Conservation (phyloP, 2,797 vertebrate species). For the Lithobates sylvaticus region DNA sequence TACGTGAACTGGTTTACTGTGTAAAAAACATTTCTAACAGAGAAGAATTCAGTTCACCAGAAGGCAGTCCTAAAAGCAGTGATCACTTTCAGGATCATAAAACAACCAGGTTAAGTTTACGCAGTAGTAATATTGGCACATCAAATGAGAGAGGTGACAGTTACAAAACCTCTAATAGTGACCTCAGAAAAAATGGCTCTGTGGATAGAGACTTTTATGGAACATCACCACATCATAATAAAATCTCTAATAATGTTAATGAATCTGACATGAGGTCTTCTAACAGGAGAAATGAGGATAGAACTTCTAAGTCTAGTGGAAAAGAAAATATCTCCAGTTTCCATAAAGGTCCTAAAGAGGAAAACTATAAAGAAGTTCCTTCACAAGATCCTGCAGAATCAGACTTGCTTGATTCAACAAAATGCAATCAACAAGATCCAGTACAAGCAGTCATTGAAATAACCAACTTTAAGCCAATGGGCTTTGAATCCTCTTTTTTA, state of each 20-base stretch:
- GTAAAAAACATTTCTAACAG: slow-evolving; percentile 76
- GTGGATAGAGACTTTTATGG: slow-evolving; percentile 16
- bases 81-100: slow-evolving; percentile 27
- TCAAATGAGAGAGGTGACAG: neutral
- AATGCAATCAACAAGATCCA: slow-evolving; percentile 67
- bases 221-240: neutral
- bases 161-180: slow-evolving; percentile 13
- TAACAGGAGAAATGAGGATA: slow-evolving; percentile 67
- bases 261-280: slow-evolving; percentile 16
- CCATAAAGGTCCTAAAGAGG: slow-evolving; percentile 83
- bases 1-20: slow-evolving; percentile 81
- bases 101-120: slow-evolving; percentile 34
- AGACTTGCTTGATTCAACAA: slow-evolving; percentile 62
- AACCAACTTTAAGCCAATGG: slow-evolving; percentile 90
- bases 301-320: slow-evolving; percentile 65
- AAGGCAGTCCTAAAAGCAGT: slow-evolving; percentile 26
- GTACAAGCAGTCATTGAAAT: slow-evolving; percentile 84
- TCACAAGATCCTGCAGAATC: slow-evolving; percentile 58
- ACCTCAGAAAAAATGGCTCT: slow-evolving; percentile 21
- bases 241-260: neutral
- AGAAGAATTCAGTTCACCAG: slow-evolving; percentile 65
- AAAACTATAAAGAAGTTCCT: slow-evolving; percentile 83
- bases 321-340: slow-evolving; percentile 71
- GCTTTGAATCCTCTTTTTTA: slow-evolving; percentile 95
- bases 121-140: slow-evolving; percentile 14